These are phyloP conservation scores for Lycophotia porphyrea DNA, from an alignment of 2,888 invertebrate species.

Conservation along the genomic window DNA sequence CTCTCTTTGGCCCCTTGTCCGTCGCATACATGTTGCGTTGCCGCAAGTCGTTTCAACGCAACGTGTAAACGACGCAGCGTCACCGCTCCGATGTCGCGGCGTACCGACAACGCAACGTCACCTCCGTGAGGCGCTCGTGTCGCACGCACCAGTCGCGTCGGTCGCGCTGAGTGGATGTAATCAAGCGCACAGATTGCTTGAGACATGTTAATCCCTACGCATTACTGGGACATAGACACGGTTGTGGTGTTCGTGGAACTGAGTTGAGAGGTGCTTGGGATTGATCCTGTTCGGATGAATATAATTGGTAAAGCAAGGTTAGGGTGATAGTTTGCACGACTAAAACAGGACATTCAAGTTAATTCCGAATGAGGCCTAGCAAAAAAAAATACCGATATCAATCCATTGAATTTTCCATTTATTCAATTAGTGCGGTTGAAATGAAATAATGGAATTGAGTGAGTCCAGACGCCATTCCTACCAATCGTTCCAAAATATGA, in stretches of 20 bases:
- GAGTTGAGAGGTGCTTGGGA: not conserved
- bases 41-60: not conserved
- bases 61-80: not conserved
- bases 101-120: not conserved
- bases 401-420: not conserved
- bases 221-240: slow-evolving; percentile 18
- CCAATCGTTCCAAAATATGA: not conserved
- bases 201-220: slow-evolving; percentile 33
- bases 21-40: not conserved
- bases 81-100: not conserved
- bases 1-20: not conserved
- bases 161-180: slow-evolving; percentile 4
- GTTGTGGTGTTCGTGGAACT: not conserved
- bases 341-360: not conserved
- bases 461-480: not conserved
- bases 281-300: too few relatives aligned
- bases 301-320: not conserved
- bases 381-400: not conserved
- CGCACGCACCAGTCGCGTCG: not conserved
- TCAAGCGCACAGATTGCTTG: slow-evolving; percentile 21
- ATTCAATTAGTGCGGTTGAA: not conserved
- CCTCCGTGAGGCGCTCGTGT: not conserved
- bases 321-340: not conserved
- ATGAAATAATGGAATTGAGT: not conserved
- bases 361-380: not conserved